A percentile compares a stretch with the other conserved stretches of the same genome.
phyloP scores from a whole-genome alignment of 2,888 invertebrate genomes.

The Sceliomorpha sp. region DNA sequence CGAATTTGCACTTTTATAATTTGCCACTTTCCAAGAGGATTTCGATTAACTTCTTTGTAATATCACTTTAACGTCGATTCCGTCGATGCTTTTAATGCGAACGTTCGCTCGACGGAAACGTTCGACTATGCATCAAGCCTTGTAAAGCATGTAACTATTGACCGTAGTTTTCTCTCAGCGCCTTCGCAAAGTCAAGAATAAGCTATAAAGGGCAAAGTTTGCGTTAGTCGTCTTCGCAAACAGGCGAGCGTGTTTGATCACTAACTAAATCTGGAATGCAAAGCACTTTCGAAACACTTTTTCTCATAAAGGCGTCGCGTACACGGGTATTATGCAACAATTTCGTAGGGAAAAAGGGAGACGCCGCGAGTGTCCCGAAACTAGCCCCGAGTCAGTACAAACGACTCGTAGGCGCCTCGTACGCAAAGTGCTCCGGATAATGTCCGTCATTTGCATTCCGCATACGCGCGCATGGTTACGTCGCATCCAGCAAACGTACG shows the following conservation, averaged over 20 bases:
- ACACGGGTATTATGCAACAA: neutral
- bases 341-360: neutral
- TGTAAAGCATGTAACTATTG: too few species aligned
- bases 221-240: neutral
- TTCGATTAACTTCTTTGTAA: too few species aligned
- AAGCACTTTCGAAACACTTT: constrained; percentile 5
- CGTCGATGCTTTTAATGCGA: too few species aligned
- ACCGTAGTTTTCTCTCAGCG: too few species aligned
- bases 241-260: constrained; percentile 6
- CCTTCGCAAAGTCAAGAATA: too few species aligned
- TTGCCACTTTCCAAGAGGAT: too few species aligned
- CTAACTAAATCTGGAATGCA: constrained; percentile 10
- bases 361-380: constrained; percentile 14
- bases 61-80: too few species aligned
- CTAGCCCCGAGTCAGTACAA: constrained; percentile 33
- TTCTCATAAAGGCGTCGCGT: constrained; percentile 1
- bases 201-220: neutral
- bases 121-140: too few species aligned
- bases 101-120: too few species aligned
- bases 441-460: constrained; percentile 34
- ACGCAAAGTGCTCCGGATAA: constrained; percentile 26
- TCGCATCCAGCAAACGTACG: constrained; percentile 2
- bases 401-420: constrained; percentile 26
- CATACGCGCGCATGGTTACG: constrained; percentile 5
- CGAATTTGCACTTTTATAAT: too few species aligned